Base-by-base conservation (phyloP, 2,113 vertebrate genomes). In the Cettia cetti region DNA sequence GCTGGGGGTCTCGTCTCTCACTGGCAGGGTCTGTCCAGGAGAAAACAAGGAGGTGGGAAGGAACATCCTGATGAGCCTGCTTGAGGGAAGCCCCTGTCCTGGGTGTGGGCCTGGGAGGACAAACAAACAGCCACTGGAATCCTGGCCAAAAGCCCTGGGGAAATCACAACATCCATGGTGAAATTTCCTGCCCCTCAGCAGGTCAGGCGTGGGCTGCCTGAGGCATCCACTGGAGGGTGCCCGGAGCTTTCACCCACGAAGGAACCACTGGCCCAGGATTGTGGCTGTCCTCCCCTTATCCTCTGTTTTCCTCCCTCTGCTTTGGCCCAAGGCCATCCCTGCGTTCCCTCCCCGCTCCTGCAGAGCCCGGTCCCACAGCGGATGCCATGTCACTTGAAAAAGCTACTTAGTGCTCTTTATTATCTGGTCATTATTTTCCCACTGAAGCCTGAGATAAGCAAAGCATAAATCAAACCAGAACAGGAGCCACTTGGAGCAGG, bases 341-440 rank as follows among this genome's bases (percentile, higher is more conserved):
- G 70, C 5, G 0, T 47, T 82, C 65, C 82, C 68, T 63, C 80
- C 54, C 68, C 0, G 56, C 53, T 93, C 35, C 88, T 20, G 60
- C 42, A 57, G 26, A 66, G 1, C 28, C 54, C 71, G 3, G 59
- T 44, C 74, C 87, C 4, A 4, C 33, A 7, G 74, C 3, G 24
- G 85, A 57, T 70, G 59, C 78, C 49, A 4, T 37, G 76, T 75
- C 86, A 27, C 74, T 94, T 72, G 89, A 76, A 89, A 90, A 90
- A 96, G 95, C 88, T 96, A 88, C 90, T 97, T 92, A 92, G 90
- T 72, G 86, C 92, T 96, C 90, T 97, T 95, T 95, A 96, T 97
- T 96, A 93, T 93, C 94, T 94, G 77, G 92, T 94, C 95, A 75
- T 97, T 96, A 94, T 92, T 97, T 94, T 94, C 68, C 91, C 81